These are phyloP conservation scores for Micronycteris hirsuta DNA, from an alignment of 2,113 vertebrate genomes.

Conservation along the genomic window DNA sequence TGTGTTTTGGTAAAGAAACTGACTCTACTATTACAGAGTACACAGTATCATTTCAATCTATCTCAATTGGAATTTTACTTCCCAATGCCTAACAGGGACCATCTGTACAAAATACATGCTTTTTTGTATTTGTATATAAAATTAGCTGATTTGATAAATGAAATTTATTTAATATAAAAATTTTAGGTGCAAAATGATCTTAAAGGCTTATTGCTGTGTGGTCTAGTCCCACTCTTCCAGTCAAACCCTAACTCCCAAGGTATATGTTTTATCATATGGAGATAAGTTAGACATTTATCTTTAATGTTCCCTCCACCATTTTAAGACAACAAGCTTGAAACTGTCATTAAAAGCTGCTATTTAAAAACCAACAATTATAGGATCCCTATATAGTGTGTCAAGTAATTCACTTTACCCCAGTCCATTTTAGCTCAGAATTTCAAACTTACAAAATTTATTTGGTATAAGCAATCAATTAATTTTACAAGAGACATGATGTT, in stretches of 20 bases:
- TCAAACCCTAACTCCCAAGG: background rate
- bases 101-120: background rate
- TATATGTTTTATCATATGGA: background rate
- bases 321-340: background rate
- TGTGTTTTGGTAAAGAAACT: background rate
- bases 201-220: background rate
- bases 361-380: background rate
- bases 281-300: background rate
- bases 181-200: background rate
- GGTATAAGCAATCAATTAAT: background rate
- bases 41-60: background rate
- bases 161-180: slow-evolving; percentile 8
- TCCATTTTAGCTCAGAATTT: background rate
- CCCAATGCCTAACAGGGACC: background rate
- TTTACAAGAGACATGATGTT: background rate
- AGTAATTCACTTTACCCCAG: background rate
- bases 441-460: slow-evolving; percentile 20
- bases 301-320: background rate
- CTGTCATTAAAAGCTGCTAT: background rate
- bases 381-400: background rate
- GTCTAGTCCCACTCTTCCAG: background rate
- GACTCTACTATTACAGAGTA: background rate
- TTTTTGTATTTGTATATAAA: background rate
- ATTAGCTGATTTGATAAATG: background rate
- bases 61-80: slow-evolving; percentile 16